Conservation (phyloP, 2,888 invertebrate genomes). For the Eugnorisma glareosa region DNA sequence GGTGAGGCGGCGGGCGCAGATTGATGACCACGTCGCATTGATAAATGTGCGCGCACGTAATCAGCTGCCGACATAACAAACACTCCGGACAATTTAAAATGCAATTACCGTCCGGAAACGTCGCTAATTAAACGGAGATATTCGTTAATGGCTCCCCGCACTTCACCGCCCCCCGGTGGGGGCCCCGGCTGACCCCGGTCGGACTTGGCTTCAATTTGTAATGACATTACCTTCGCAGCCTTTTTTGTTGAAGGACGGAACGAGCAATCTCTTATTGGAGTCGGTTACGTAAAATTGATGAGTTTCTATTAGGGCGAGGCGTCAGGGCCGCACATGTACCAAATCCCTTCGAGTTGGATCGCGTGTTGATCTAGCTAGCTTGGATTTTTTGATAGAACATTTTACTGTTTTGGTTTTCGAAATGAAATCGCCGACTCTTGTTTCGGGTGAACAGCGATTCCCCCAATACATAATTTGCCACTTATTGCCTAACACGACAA, state of each 20-base stretch:
- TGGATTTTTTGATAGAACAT: neutral
- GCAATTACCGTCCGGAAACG: constrained; percentile 80
- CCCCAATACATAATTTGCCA: neutral
- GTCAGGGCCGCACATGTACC: constrained; percentile 23
- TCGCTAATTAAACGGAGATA: constrained; percentile 84
- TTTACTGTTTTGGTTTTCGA: neutral
- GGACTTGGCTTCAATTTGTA: constrained; percentile 69
- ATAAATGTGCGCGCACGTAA: constrained; percentile 55
- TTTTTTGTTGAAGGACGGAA: constrained; percentile 65
- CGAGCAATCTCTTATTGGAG: constrained; percentile 66
- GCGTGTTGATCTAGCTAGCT: neutral
- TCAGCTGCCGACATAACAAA: constrained; percentile 62
- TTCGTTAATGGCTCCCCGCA: constrained; percentile 73
- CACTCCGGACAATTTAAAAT: constrained; percentile 79
- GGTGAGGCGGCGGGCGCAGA: constrained; percentile 30
- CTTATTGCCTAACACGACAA: neutral
- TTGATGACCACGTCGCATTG: constrained; percentile 59
- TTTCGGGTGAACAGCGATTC: neutral
- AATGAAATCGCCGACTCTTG: neutral
- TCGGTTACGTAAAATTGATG: constrained; percentile 64
- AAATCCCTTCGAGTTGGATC: neutral
- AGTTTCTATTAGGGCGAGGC: constrained; percentile 56
- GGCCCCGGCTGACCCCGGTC: constrained; percentile 54
- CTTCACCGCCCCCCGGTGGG: constrained; percentile 29
- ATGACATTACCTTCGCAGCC: constrained; percentile 67